A percentile compares a stretch with the other conserved stretches of the same genome.
These are phyloP conservation scores for Arctia plantaginis DNA, from an alignment of 2,888 invertebrate species.

Conservation along the genomic window DNA sequence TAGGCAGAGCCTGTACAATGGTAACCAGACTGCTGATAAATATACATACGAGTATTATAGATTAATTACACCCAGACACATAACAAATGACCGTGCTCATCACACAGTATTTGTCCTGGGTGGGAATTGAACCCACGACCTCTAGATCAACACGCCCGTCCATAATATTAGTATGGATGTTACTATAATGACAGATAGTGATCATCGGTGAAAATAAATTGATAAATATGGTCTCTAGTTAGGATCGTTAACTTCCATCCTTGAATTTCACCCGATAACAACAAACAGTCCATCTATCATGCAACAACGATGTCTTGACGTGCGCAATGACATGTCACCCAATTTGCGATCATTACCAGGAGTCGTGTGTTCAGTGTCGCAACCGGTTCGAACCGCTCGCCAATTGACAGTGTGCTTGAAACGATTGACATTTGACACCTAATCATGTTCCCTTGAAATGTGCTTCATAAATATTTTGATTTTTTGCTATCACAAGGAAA, in stretches of 20 bases:
- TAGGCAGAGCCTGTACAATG: too few relatives aligned
- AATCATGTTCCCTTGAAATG: conserved; percentile 42
- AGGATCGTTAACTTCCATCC: not conserved
- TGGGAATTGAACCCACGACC: too few relatives aligned
- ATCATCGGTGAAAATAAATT: not conserved
- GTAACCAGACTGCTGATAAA: too few relatives aligned
- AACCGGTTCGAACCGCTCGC: conserved; percentile 59
- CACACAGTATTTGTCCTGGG: too few relatives aligned
- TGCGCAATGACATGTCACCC: conserved; percentile 40
- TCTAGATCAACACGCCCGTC: too few relatives aligned
- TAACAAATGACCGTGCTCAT: too few relatives aligned
- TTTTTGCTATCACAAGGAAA: not conserved
- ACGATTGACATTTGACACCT: conserved; percentile 71
- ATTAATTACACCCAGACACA: too few relatives aligned
- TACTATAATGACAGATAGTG: not conserved
- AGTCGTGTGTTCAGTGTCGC: conserved; percentile 37
- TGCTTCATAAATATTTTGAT: conserved; percentile 5
- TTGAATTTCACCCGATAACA: conserved; percentile 23
- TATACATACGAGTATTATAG: too few relatives aligned
- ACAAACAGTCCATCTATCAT: conserved; percentile 35
- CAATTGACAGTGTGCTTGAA: conserved; percentile 62
- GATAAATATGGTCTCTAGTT: not conserved
- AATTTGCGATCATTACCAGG: conserved; percentile 31
- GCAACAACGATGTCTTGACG: conserved; percentile 40
- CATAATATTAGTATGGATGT: too few relatives aligned